Conservation (phyloP, 2,888 invertebrate species). For the Graphium colonna region DNA sequence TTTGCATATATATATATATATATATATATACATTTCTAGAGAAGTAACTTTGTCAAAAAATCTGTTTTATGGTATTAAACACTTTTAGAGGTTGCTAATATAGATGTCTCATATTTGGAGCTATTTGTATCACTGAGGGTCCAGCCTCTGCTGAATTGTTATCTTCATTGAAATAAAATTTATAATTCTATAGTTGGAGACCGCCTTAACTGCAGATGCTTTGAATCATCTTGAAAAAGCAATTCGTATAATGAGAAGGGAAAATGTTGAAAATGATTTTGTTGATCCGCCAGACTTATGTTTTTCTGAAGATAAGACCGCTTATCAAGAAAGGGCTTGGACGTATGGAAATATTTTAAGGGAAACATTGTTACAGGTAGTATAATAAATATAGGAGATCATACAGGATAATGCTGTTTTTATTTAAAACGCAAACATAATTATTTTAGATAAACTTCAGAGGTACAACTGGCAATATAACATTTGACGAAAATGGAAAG, state of each 20-base stretch:
- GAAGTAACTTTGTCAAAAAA: no score
- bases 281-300: conserved; percentile 82
- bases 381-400: no score
- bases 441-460: conserved; percentile 63
- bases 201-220: conserved; percentile 61
- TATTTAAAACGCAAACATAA: neutral
- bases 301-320: conserved; percentile 81
- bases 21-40: no score
- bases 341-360: conserved; percentile 44
- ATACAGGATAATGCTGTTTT: no score
- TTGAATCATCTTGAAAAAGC: conserved; percentile 61
- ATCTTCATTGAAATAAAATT: no score
- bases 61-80: no score
- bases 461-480: conserved; percentile 84
- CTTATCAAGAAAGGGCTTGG: conserved; percentile 53
- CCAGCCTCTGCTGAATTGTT: no score
- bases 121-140: no score
- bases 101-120: no score
- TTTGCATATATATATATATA: no score
- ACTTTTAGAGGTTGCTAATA: no score
- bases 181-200: conserved; percentile 57
- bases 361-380: conserved; percentile 46
- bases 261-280: conserved; percentile 34
- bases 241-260: conserved; percentile 34
- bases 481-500: conserved; percentile 84